Evolutionary conservation across 64 coral and sea anemone species (phyloP).

Genomic region (Actinia tenebrosa): DNA sequence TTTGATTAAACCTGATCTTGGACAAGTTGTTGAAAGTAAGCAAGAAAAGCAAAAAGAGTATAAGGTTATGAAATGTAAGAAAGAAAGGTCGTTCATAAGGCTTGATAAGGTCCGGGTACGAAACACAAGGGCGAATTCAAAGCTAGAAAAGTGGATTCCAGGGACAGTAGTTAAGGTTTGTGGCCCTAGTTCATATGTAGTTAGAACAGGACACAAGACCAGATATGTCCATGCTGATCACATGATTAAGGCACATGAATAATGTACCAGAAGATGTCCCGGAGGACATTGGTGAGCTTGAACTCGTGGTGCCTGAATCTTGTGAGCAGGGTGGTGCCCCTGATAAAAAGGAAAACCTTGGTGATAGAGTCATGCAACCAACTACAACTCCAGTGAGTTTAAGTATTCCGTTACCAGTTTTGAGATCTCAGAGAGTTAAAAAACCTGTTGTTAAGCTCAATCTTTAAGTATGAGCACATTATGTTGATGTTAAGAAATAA

Average conservation of each 20-base stretch:
- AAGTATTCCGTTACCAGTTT: neutral
- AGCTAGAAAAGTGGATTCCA: conserved; percentile 51
- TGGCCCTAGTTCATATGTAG: conserved; percentile 64
- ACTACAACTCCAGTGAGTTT: neutral
- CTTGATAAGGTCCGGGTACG: conserved; percentile 50
- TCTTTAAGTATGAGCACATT: neutral
- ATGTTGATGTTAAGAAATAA: too few species aligned
- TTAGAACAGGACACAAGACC: conserved; percentile 52
- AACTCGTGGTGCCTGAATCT: conserved; percentile 39
- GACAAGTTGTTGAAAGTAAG: conserved; percentile 32
- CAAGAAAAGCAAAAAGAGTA: conserved; percentile 11
- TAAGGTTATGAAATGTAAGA: conserved; percentile 35
- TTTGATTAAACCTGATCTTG: conserved; percentile 35
- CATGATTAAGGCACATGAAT: conserved; percentile 58
- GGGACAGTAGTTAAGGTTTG: conserved; percentile 72
- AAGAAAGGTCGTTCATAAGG: conserved; percentile 28
- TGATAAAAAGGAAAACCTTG: conserved; percentile 6
- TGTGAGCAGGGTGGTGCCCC: conserved; percentile 31
- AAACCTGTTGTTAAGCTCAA: conserved; percentile 56
- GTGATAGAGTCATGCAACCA: conserved; percentile 1
- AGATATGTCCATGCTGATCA: conserved; percentile 73
- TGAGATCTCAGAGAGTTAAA: conserved; percentile 52
- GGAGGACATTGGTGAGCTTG: neutral
- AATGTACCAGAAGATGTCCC: conserved; percentile 16
- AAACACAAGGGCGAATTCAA: conserved; percentile 42